A percentile compares a stretch with the other conserved stretches of the same genome.
Conservation (phyloP, 2,797 vertebrate genomes). For the Glossophaga mutica region DNA sequence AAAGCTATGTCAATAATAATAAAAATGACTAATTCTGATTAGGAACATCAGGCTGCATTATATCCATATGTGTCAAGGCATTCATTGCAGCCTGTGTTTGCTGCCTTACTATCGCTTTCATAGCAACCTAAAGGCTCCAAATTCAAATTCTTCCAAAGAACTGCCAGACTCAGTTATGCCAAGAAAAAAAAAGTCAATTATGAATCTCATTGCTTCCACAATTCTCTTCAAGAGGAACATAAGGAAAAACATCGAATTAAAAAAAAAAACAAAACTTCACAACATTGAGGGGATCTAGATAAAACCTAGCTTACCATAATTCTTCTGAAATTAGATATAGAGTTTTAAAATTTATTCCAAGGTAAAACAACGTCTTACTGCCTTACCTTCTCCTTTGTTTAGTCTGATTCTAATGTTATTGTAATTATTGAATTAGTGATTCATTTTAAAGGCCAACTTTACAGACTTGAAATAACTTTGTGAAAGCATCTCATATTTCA, state of each 20-base stretch:
- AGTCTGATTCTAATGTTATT: slow-evolving; percentile 8
- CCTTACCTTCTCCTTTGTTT: slow-evolving; percentile 46
- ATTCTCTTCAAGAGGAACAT: slow-evolving; percentile 3
- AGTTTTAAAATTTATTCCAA: slow-evolving; percentile 10
- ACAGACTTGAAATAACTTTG: slow-evolving; percentile 24
- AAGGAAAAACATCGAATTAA: not conserved
- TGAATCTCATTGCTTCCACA: slow-evolving; percentile 33
- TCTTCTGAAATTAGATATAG: slow-evolving; percentile 18
- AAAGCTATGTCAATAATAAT: not conserved
- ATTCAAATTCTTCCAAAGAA: not conserved
- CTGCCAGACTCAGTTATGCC: not conserved
- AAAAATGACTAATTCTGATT: not conserved
- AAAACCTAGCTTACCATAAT: not conserved
- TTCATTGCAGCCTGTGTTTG: not conserved
- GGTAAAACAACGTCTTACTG: slow-evolving; percentile 15
- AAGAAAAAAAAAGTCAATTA: slow-evolving; percentile 8
- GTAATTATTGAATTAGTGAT: not conserved
- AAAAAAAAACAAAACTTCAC: not conserved
- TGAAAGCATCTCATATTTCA: slow-evolving; percentile 26
- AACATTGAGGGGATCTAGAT: not conserved
- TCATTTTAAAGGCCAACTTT: slow-evolving; percentile 51
- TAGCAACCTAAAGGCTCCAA: not conserved
- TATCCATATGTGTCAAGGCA: not conserved
- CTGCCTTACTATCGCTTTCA: not conserved
- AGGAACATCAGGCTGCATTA: not conserved